Evolutionary conservation across 1,140 invertebrate species (phyloP).

Genomic region (Amphibalanus amphitrite): DNA sequence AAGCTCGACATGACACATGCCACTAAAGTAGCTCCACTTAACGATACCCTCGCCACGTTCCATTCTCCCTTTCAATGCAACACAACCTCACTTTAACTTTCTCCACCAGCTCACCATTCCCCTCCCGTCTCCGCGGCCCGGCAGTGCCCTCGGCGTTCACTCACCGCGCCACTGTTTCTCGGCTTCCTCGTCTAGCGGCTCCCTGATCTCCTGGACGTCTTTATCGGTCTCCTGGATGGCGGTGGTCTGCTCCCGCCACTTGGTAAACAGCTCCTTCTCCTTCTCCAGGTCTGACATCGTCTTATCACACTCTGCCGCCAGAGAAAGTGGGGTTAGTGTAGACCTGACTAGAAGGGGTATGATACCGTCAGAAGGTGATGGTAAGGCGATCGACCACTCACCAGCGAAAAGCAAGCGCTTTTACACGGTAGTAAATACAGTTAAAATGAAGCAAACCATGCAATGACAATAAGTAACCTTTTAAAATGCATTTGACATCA

Average conservation of each 20-base stretch:
- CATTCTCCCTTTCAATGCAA: not conserved
- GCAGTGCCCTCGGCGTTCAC: too few relatives aligned
- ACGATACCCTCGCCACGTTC: too few relatives aligned
- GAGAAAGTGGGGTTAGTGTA: not conserved
- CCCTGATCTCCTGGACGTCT: constrained; percentile 11
- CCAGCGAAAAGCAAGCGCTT: not conserved
- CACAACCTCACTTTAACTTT: constrained; percentile 6
- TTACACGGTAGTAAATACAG: not conserved
- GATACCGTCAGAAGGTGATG: not conserved
- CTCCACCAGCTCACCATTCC: too few relatives aligned
- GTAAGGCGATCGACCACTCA: not conserved
- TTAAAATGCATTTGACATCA: too few relatives aligned
- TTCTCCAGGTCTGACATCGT: constrained; percentile 7
- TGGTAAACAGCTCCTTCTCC: constrained; percentile 5
- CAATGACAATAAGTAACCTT: too few relatives aligned
- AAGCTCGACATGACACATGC: too few relatives aligned
- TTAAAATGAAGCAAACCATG: too few relatives aligned
- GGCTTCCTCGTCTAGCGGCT: constrained; percentile 11
- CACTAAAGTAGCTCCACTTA: too few relatives aligned
- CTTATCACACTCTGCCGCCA: constrained; percentile 11
- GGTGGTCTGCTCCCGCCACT: constrained; percentile 8
- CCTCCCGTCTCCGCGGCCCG: too few relatives aligned
- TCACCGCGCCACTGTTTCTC: constrained; percentile 11
- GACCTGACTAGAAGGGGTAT: not conserved
- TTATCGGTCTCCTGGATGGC: constrained; percentile 8